Evolutionary conservation across 2,888 invertebrate species (phyloP).

Genomic region (Conomelus anceps): DNA sequence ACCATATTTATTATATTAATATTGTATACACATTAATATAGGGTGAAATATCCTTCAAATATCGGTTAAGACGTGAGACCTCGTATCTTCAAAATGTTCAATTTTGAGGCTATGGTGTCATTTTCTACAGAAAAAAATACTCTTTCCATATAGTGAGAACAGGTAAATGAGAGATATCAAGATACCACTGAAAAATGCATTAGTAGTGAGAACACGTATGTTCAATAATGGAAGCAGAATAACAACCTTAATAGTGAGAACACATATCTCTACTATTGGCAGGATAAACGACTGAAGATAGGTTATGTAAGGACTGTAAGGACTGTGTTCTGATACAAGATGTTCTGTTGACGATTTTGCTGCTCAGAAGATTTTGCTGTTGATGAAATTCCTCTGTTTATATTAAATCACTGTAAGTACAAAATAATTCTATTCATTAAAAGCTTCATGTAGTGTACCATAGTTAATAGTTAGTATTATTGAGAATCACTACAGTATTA

Average conservation of each 20-base stretch:
- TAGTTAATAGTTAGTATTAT: neutral
- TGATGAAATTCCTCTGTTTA: neutral
- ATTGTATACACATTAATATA: too few relatives aligned
- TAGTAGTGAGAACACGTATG: neutral
- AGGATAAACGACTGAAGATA: neutral
- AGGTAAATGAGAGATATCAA: neutral
- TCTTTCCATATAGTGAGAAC: neutral
- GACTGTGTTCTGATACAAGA: neutral
- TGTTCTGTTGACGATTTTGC: neutral
- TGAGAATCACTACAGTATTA: too few relatives aligned
- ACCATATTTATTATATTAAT: too few relatives aligned
- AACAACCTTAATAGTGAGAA: neutral
- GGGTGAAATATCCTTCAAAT: too few relatives aligned
- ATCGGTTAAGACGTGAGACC: too few relatives aligned
- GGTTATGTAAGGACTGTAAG: neutral
- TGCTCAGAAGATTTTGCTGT: neutral
- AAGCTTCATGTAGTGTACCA: neutral
- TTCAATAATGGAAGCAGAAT: neutral
- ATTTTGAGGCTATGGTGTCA: too few relatives aligned
- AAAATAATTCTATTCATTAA: neutral
- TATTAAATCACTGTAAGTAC: neutral
- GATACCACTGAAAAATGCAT: neutral
- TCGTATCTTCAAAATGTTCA: too few relatives aligned
- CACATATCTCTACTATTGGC: neutral
- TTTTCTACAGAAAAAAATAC: too few relatives aligned